Base-by-base conservation (phyloP, 1,140 invertebrate genomes). In the Rhagoletis pomonella region DNA sequence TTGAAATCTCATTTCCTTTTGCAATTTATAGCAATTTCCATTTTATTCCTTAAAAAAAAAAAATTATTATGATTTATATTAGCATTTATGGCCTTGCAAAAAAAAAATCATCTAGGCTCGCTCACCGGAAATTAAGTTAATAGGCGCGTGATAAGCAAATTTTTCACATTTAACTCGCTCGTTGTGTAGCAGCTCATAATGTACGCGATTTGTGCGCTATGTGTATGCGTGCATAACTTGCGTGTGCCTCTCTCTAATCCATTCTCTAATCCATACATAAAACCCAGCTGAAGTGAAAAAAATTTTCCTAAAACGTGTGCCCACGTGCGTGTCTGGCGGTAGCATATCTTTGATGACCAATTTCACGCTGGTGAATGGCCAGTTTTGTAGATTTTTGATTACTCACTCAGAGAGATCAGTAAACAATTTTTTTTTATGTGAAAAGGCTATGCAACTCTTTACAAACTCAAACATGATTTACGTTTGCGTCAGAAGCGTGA, bases 131-230 rank as follows among this genome's bases (percentile, higher is more conserved):
- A 81, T 81, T 81, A 55, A 81, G 73, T 81, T 81, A 81, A 81
- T 81, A 81, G 73, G 73, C 73, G 73, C 73, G 47, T 81, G 73
- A 81, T 55, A 81, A 55, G 73, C 73, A 81, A 50, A n/a, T 81
- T 55, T 81, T 81, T 81, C 17, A 55, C 47, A 81, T 55, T 81
- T 55, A 50, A 81, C 47, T 81, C 47, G 73, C 47, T 81, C 50
- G 44, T 29, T 29, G 29, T 0, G 10, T 55, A 55, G 50, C 5
- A 55, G 29, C 29, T 59, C 10, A 62, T 62, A 62, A 62, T 62
- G 12, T 12, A 12, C 6, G 4, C 60, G 60, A 62, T 12, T 62
- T 59, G 58, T 7, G 58, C 58, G 6, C n/a, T 4, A 29, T 19
- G 19, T 6, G 64, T n/a, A 39, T 39, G 39, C 14, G 65, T 44